Percentiles rank a stretch among this genome's conserved stretches.
Conservation (phyloP, 2,888 invertebrate species). For the Coleophora flavipennella region DNA sequence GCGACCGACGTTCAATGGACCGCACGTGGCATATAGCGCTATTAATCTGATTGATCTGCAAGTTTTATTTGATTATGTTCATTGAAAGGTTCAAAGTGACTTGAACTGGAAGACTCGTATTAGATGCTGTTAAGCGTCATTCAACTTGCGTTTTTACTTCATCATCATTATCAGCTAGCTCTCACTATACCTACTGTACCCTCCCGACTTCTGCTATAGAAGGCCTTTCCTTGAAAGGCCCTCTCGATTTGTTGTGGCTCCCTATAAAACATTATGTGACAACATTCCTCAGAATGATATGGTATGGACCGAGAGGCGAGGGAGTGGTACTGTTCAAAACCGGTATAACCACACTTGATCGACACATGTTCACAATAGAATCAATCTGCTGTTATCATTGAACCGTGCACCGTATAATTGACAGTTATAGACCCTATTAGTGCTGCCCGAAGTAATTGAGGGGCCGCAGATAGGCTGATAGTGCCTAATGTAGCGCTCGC, state of each 20-base stretch:
- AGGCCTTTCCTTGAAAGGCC: too few species aligned
- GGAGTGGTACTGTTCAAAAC: too few species aligned
- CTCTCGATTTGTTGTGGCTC: too few species aligned
- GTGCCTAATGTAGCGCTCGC: constrained; percentile 26
- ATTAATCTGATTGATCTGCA: constrained; percentile 24
- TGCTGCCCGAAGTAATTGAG: constrained; percentile 38
- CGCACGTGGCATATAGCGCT: constrained; percentile 54
- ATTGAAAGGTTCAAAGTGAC: neutral
- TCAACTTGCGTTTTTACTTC: too few species aligned
- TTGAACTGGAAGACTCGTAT: neutral
- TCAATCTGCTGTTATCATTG: constrained; percentile 24
- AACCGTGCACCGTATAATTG: constrained; percentile 41
- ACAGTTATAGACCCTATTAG: constrained; percentile 55
- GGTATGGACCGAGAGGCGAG: too few species aligned
- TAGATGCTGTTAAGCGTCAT: too few species aligned
- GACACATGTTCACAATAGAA: constrained; percentile 19
- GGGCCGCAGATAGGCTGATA: constrained; percentile 29
- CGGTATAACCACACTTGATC: too few species aligned
- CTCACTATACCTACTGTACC: too few species aligned
- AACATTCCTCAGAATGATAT: too few species aligned
- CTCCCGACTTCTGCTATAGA: too few species aligned
- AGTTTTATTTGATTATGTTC: constrained; percentile 4
- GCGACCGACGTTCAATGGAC: constrained; percentile 49
- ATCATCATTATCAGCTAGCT: too few species aligned
- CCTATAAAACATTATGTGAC: too few species aligned